Percentiles rank a stretch among this genome's conserved stretches.
These are phyloP conservation scores for Imbricaverruca yamaguchii DNA, from an alignment of 2,888 invertebrate species.

Conservation along the genomic window DNA sequence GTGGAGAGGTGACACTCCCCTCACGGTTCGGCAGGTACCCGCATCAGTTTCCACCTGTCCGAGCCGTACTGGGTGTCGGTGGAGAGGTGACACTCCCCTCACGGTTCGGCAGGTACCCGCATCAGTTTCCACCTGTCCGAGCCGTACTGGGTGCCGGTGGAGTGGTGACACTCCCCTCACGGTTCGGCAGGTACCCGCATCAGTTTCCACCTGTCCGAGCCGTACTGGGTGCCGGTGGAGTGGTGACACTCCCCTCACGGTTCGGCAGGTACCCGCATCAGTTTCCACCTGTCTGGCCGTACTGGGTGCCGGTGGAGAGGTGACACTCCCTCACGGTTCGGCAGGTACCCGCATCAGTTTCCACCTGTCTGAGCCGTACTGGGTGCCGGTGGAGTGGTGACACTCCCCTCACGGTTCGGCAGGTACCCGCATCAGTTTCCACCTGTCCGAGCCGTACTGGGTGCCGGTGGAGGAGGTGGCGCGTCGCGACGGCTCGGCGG, in stretches of 20 bases:
- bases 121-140: background rate
- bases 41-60: background rate
- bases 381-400: background rate
- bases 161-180: background rate
- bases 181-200: too few relatives aligned
- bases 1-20: too few relatives aligned
- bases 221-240: background rate
- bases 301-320: too few relatives aligned
- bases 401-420: background rate
- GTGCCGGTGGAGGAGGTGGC: constrained; percentile 16
- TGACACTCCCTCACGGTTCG: too few relatives aligned
- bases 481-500: background rate
- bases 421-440: constrained; percentile 15
- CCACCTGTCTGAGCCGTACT: background rate
- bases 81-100: background rate
- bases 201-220: background rate
- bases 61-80: background rate
- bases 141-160: constrained; percentile 3
- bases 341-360: background rate
- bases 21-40: background rate
- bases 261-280: too few relatives aligned
- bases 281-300: too few relatives aligned
- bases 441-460: constrained; percentile 14
- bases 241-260: too few relatives aligned
- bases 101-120: background rate